These are phyloP conservation scores for Cossypha caffra DNA, from an alignment of 2,797 vertebrate genomes.

Conservation along the genomic window DNA sequence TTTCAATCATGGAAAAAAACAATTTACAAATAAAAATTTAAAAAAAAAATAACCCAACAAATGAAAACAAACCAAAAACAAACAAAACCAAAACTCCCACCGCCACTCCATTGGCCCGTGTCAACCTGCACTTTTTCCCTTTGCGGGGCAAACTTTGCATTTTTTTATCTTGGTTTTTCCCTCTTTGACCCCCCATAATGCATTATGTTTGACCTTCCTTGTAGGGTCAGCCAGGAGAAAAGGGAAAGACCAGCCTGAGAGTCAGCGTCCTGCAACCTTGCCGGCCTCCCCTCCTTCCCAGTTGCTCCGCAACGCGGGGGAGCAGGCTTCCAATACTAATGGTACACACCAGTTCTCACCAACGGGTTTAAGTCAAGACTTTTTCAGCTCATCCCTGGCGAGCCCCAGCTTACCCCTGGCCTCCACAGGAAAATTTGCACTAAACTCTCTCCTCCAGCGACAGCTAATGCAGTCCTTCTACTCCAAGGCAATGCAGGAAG, in stretches of 20 bases:
- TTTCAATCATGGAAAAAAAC: constrained; percentile 60
- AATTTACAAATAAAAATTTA: background rate
- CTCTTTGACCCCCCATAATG: constrained; percentile 99
- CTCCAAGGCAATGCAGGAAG: constrained; percentile 97
- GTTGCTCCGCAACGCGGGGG: constrained; percentile 87
- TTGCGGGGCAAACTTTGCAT: constrained; percentile 84
- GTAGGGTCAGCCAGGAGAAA: constrained; percentile 99
- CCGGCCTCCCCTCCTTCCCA: constrained; percentile 90
- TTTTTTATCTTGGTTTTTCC: constrained; percentile 88
- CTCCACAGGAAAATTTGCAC: constrained; percentile 95
- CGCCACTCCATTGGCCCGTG: constrained; percentile 79
- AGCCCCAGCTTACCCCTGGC: constrained; percentile 89
- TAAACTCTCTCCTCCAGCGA: constrained; percentile 96
- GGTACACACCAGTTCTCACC: constrained; percentile 96
- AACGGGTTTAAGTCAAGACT: constrained; percentile 96
- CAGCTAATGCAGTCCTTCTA: constrained; percentile 99
- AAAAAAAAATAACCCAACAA: background rate
- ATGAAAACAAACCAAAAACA: constrained; percentile 60
- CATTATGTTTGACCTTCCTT: constrained; percentile 99
- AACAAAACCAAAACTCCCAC: constrained; percentile 73
- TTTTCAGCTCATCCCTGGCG: constrained; percentile 90
- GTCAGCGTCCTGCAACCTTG: constrained; percentile 87
- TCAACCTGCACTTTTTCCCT: constrained; percentile 81
- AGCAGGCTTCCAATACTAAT: constrained; percentile 90
- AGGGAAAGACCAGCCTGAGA: constrained; percentile 96